Percentiles rank a stretch among this genome's conserved stretches.
These are phyloP conservation scores for Coryphaenoides rupestris DNA, from an alignment of 2,113 vertebrate species.

Conservation along the genomic window DNA sequence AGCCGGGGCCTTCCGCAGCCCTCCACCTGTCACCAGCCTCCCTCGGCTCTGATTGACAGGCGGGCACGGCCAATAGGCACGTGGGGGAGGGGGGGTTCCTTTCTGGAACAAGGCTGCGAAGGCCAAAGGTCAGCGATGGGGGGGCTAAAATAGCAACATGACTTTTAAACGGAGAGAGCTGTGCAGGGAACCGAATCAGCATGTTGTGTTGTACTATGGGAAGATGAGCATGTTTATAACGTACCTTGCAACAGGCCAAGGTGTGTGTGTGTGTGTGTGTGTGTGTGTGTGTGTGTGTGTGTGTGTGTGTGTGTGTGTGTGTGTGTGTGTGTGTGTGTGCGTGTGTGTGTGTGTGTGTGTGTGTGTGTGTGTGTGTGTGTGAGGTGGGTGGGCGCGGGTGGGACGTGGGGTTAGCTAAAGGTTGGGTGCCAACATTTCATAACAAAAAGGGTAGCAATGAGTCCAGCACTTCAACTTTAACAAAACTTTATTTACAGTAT, in stretches of 20 bases:
- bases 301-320: too few species aligned
- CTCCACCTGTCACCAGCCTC: slow-evolving; percentile 51
- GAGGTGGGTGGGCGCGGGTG: too few species aligned
- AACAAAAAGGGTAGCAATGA: too few species aligned
- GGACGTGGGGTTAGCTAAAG: too few species aligned
- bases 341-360: too few species aligned
- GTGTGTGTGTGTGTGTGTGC: too few species aligned
- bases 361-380: too few species aligned
- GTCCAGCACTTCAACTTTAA: too few species aligned
- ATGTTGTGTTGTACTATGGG: slow-evolving; percentile 9
- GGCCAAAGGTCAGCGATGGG: slow-evolving; percentile 70
- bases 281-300: not conserved
- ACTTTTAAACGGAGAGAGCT: slow-evolving; percentile 76
- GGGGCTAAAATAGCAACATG: slow-evolving; percentile 79
- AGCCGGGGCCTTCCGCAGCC: slow-evolving; percentile 18
- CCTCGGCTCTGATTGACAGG: slow-evolving; percentile 42
- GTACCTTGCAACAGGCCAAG: not conserved
- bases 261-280: not conserved
- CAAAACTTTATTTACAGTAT: too few species aligned
- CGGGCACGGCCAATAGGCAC: slow-evolving; percentile 40
- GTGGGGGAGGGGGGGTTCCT: slow-evolving; percentile 1
- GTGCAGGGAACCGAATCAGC: slow-evolving; percentile 65
- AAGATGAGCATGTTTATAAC: not conserved
- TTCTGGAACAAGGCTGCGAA: slow-evolving; percentile 51
- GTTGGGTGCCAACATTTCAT: too few species aligned